Evolutionary conservation across 2,797 vertebrate species (phyloP).

Genomic region (Alcedo atthis): DNA sequence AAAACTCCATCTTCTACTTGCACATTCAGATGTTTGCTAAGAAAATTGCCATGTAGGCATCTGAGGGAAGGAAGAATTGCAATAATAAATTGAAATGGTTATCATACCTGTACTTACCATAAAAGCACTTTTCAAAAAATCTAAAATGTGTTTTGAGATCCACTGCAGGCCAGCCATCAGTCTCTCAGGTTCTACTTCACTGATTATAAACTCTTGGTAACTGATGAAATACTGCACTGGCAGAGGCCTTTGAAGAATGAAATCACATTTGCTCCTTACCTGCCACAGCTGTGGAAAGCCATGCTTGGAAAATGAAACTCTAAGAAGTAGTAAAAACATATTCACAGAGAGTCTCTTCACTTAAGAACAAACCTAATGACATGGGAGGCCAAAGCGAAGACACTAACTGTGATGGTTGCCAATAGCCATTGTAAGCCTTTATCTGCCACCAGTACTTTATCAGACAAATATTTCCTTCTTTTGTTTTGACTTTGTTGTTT

Average conservation of each 20-base stretch:
- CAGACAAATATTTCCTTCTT: not conserved
- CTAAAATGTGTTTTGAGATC: not conserved
- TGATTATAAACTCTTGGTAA: not conserved
- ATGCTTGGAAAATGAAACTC: not conserved
- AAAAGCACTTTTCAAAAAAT: conserved; percentile 5
- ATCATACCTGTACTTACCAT: not conserved
- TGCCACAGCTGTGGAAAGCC: not conserved
- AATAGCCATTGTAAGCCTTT: not conserved
- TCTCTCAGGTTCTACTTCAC: not conserved
- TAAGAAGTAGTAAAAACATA: not conserved
- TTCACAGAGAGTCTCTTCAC: not conserved
- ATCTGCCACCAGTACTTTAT: not conserved
- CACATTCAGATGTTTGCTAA: not conserved
- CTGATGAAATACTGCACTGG: not conserved
- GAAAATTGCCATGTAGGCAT: not conserved
- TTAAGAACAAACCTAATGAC: not conserved
- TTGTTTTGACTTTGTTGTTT: not conserved
- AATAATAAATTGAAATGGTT: not conserved
- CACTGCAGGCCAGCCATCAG: not conserved
- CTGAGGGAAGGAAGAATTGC: not conserved
- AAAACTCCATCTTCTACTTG: not conserved
- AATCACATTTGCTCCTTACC: not conserved
- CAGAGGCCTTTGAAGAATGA: not conserved
- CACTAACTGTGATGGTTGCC: not conserved
- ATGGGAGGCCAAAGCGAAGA: not conserved